Percentiles rank a stretch among this genome's conserved stretches.
Evolutionary conservation across 2,797 vertebrate genomes (phyloP).

Genomic region (Onychomys arenicola): DNA sequence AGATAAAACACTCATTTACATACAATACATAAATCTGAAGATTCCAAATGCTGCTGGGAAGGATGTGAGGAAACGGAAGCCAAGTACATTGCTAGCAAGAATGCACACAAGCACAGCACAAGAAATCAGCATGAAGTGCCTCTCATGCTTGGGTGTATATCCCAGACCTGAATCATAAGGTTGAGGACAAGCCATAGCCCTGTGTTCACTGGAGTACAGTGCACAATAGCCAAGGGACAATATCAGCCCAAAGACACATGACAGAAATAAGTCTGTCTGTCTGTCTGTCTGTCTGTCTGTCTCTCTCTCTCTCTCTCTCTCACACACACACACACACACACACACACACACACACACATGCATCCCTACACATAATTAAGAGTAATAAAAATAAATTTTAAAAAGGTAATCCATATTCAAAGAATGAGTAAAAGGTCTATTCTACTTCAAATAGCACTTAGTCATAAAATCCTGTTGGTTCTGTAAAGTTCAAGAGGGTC

Average conservation of each 20-base stretch:
- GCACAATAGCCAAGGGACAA: background rate
- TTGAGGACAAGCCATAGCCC: background rate
- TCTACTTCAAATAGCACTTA: background rate
- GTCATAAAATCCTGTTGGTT: background rate
- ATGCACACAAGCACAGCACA: background rate
- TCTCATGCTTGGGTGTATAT: no score
- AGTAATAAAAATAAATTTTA: background rate
- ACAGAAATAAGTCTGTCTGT: background rate
- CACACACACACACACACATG: background rate
- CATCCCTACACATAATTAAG: background rate
- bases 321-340: background rate
- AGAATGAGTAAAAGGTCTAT: background rate
- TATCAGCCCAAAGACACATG: background rate
- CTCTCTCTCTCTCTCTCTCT: no score
- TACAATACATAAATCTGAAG: background rate
- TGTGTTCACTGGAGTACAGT: background rate
- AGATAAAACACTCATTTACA: background rate
- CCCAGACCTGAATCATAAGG: background rate
- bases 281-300: no score
- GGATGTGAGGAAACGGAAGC: background rate
- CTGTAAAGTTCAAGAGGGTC: background rate
- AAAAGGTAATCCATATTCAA: background rate
- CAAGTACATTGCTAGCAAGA: background rate
- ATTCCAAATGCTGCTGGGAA: background rate
- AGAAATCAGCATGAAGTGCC: background rate